Conservation (phyloP, 2,797 vertebrate genomes). For the Phrynocephalus guinanensis region DNA sequence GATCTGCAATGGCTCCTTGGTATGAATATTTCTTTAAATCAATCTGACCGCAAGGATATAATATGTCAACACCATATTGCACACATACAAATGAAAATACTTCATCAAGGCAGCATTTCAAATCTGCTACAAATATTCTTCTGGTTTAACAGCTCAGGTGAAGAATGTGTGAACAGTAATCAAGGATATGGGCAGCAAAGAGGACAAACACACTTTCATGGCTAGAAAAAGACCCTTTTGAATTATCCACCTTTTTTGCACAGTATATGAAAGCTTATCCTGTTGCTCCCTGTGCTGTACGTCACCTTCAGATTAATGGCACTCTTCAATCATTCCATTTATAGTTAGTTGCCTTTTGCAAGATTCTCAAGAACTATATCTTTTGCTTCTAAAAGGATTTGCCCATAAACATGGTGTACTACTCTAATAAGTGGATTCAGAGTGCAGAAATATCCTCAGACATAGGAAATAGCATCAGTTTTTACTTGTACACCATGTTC, state of each 20-base stretch:
- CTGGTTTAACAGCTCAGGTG: constrained; percentile 52
- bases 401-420: neutral
- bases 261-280: constrained; percentile 20
- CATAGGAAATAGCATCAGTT: neutral
- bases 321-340: neutral
- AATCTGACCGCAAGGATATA: constrained; percentile 71
- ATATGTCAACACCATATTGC: constrained; percentile 59
- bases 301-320: constrained; percentile 53
- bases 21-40: constrained; percentile 70
- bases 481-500: neutral
- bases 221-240: constrained; percentile 31
- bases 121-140: constrained; percentile 71
- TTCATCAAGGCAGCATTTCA: constrained; percentile 69
- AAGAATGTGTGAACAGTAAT: constrained; percentile 63
- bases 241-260: neutral
- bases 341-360: neutral
- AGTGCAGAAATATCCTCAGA: neutral
- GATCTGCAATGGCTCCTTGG: constrained; percentile 61
- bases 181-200: constrained; percentile 61
- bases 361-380: neutral
- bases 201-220: constrained; percentile 5
- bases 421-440: neutral
- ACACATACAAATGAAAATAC: constrained; percentile 67
- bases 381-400: neutral
- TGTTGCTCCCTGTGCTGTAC: neutral